Evolutionary conservation across 1,140 invertebrate genomes (phyloP).

Genomic region (Plutomurus gul): DNA sequence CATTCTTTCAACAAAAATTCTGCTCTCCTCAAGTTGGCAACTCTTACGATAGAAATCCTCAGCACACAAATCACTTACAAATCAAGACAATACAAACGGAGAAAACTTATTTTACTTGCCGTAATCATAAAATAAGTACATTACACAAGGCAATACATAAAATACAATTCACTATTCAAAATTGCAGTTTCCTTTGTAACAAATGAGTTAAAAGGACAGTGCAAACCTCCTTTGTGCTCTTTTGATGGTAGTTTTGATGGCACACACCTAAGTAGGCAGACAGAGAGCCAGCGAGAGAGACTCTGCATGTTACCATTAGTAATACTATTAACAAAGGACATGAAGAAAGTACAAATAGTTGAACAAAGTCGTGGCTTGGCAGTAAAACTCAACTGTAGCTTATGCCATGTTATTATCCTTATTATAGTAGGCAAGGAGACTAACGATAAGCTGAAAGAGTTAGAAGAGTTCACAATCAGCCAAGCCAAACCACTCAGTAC

Average conservation of each 20-base stretch:
- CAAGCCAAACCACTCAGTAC: not conserved
- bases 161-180: not conserved
- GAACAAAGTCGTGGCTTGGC: not conserved
- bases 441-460: not conserved
- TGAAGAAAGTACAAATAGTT: not conserved
- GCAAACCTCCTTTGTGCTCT: too few species aligned
- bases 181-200: too few species aligned
- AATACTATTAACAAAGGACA: conserved; percentile 5
- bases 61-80: conserved; percentile 13
- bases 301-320: conserved; percentile 16
- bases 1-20: not conserved
- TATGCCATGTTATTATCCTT: conserved; percentile 22
- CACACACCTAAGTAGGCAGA: too few species aligned
- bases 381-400: conserved; percentile 29
- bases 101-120: not conserved
- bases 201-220: too few species aligned
- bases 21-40: not conserved
- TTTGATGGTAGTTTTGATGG: too few species aligned
- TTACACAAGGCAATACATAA: not conserved
- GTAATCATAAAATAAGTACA: not conserved
- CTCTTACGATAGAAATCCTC: not conserved
- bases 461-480: not conserved
- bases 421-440: not conserved
- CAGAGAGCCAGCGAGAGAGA: too few species aligned
- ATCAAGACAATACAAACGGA: not conserved